phyloP scores from a whole-genome alignment of 1,140 invertebrate genomes.

The Drosophila sp. region DNA sequence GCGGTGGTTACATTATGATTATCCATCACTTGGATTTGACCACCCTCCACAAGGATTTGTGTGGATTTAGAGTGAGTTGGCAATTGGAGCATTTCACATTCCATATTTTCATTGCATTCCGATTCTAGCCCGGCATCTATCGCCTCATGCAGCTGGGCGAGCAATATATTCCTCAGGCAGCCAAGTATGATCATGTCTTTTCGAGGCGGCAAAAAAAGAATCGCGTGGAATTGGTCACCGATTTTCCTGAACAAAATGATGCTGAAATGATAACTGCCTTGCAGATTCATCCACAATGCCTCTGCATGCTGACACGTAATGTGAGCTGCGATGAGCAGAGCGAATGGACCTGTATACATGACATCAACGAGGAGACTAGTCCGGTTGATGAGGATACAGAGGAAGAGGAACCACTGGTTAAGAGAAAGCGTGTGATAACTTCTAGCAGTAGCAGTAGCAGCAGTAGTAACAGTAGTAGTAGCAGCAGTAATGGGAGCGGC shows the following conservation, averaged over 20 bases:
- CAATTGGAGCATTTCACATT: not conserved
- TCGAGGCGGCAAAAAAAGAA: constrained; percentile 89
- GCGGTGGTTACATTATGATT: constrained; percentile 94
- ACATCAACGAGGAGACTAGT: constrained; percentile 86
- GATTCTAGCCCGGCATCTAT: constrained; percentile 92
- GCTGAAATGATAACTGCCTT: constrained; percentile 95
- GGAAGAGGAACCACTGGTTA: constrained; percentile 55
- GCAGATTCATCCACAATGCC: constrained; percentile 95
- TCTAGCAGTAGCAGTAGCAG: constrained; percentile 5
- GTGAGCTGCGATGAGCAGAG: constrained; percentile 92
- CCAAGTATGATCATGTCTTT: constrained; percentile 92
- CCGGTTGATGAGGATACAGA: constrained; percentile 41
- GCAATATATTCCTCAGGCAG: constrained; percentile 90
- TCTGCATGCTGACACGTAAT: constrained; percentile 94
- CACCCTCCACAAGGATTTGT: constrained; percentile 90
- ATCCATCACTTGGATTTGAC: constrained; percentile 94
- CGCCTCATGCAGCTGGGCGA: constrained; percentile 93
- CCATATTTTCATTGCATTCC: constrained; percentile 1
- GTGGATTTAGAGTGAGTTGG: constrained; percentile 90
- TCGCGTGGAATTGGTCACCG: constrained; percentile 93
- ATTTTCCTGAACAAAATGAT: constrained; percentile 93
- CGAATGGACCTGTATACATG: constrained; percentile 97
- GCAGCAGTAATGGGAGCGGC: not conserved
- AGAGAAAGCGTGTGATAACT: constrained; percentile 80
- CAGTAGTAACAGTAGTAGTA: not conserved